phyloP scores from a whole-genome alignment of 92 coral and sea anemone species.

The Umimayanthus chanpuru region DNA sequence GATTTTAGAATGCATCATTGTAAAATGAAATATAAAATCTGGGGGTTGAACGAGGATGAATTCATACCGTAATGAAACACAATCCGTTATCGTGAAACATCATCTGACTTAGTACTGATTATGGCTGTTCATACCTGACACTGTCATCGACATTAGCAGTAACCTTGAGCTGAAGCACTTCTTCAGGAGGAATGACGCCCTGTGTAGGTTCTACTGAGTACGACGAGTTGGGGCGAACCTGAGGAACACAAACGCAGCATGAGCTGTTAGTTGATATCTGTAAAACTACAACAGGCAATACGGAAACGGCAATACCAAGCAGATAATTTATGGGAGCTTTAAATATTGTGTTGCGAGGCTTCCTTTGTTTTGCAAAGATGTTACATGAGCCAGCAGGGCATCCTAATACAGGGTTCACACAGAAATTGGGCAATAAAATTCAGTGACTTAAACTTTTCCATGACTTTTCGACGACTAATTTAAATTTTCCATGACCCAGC shows the following conservation, averaged over 20 bases:
- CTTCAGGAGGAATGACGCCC: slow-evolving; percentile 89
- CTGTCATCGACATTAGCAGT: slow-evolving; percentile 96
- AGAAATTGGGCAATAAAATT: too few relatives aligned
- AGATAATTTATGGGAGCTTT: neutral
- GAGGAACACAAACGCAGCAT: slow-evolving; percentile 13
- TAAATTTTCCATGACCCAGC: too few relatives aligned
- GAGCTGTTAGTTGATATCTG: too few relatives aligned
- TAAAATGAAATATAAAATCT: too few relatives aligned
- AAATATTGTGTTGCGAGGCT: neutral
- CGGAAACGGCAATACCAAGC: neutral
- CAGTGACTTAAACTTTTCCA: too few relatives aligned
- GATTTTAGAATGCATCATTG: too few relatives aligned
- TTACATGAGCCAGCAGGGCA: neutral
- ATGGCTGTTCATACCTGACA: slow-evolving; percentile 69
- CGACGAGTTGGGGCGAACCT: slow-evolving; percentile 92
- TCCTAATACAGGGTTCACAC: neutral
- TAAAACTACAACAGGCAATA: neutral
- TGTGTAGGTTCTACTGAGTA: slow-evolving; percentile 86
- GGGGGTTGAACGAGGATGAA: neutral
- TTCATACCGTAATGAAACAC: too few relatives aligned
- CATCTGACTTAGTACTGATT: neutral
- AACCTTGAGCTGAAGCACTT: slow-evolving; percentile 76
- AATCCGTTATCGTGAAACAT: neutral
- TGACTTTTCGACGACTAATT: too few relatives aligned
- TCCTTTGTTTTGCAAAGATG: too few relatives aligned